Evolutionary conservation across 2,797 vertebrate species (phyloP), one percentile per base, ranked within the genome.

Genomic region (Esox masquinongy): DNA sequence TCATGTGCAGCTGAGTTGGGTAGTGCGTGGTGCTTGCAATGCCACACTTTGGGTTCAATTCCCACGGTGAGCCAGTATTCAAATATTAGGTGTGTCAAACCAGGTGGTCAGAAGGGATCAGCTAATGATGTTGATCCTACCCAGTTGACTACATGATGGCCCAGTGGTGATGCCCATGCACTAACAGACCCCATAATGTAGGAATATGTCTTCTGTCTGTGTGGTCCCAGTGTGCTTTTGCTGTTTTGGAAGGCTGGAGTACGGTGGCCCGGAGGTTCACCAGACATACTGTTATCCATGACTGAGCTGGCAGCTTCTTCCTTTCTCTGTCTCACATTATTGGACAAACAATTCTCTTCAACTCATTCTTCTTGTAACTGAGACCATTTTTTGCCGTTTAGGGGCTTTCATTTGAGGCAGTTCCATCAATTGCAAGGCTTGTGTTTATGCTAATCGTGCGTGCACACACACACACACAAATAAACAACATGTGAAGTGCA

Each of bases 211-310:
- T 47, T 14, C 43, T 47, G 6, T 47, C 43, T 1, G 43, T 14
- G 7, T 47, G 43, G 9, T 70, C 9, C 47, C 16, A 17, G 11
- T 71, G 7, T 19, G 47, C 26, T 47, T 47, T 14, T 11, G 43
- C 43, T 14, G 43, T 11, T 47, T 29, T 31, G 56, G 11, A 3
- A 61, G 1, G 11, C 56, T 24, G n/a, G 22, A 14, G n/a, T 61
- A 14, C 2, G 22, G n/a, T 61, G 56, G 22, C 56, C 76, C 68
- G 74, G 19, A 11, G 74, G 68, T 80, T 84, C 85, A 77, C 77
- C 73, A 43, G 83, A 84, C 69, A 43, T 66, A 79, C 77, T 84
- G 77, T 87, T 86, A 79, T 85, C 80, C 78, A 36, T 17, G 68
- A 50, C 3, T 7, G 72, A 29, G 80, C 83, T 77, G 22, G 22